These are phyloP conservation scores for Esox lucius DNA, from an alignment of 2,797 vertebrate genomes.

Conservation along the genomic window DNA sequence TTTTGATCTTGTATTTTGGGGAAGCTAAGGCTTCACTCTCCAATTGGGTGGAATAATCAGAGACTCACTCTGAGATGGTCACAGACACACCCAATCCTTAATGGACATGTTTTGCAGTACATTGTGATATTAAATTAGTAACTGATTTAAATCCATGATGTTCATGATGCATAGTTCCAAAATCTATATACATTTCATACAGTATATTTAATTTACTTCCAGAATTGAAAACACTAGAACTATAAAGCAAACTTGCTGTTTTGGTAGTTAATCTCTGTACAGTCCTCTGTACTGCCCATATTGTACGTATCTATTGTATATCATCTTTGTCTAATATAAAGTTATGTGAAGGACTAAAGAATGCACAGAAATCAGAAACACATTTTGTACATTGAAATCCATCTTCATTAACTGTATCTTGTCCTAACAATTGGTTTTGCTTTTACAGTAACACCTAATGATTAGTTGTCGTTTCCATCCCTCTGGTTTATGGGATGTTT, in stretches of 20 bases:
- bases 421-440: constrained; percentile 31
- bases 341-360: constrained; percentile 37
- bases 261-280: constrained; percentile 46
- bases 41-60: neutral
- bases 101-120: constrained; percentile 18
- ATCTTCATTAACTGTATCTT: constrained; percentile 33
- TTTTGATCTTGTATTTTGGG: neutral
- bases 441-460: constrained; percentile 35
- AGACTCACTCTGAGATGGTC: neutral
- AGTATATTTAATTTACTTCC: neutral
- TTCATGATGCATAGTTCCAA: constrained; percentile 30
- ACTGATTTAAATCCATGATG: constrained; percentile 23
- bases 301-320: constrained; percentile 40
- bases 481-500: constrained; percentile 47
- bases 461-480: constrained; percentile 37
- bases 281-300: constrained; percentile 23
- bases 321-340: constrained; percentile 39
- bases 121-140: constrained; percentile 16
- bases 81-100: constrained; percentile 29
- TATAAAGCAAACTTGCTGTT: constrained; percentile 27
- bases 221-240: constrained; percentile 52
- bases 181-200: neutral
- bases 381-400: constrained; percentile 42
- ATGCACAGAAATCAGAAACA: constrained; percentile 36
- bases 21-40: neutral